Percentiles rank a stretch among this genome's conserved stretches.
These are phyloP conservation scores for Nomada hirtipes DNA, from an alignment of 2,888 invertebrate genomes.

Conservation along the genomic window DNA sequence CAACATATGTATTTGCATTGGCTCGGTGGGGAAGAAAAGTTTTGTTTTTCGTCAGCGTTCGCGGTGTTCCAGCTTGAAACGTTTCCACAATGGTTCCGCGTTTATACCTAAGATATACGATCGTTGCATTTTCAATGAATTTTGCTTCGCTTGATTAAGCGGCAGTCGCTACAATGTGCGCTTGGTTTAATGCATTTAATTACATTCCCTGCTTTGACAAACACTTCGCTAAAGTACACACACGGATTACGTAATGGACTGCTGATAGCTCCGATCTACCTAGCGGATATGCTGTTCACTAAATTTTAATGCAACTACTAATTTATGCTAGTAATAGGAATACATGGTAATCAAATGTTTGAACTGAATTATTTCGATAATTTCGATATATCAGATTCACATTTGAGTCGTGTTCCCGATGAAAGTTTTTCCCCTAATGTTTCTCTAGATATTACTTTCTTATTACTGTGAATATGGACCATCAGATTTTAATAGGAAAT, in stretches of 20 bases:
- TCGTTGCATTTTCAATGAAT: conserved; percentile 54
- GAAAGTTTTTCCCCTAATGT: too few relatives aligned
- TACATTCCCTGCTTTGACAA: conserved; percentile 61
- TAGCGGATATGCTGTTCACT: conserved; percentile 11
- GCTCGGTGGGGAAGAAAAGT: neutral
- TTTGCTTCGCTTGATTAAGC: conserved; percentile 57
- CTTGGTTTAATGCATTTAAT: conserved; percentile 66
- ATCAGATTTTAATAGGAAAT: too few relatives aligned
- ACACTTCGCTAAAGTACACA: conserved; percentile 59
- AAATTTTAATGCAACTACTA: conserved; percentile 54
- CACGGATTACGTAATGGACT: conserved; percentile 66
- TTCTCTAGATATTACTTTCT: too few relatives aligned
- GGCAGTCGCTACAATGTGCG: conserved; percentile 44
- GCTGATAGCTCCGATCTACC: conserved; percentile 55
- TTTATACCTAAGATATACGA: conserved; percentile 6
- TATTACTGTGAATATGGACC: too few relatives aligned
- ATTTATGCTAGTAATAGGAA: conserved; percentile 52
- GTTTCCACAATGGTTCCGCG: too few relatives aligned
- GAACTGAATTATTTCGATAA: neutral
- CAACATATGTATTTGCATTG: neutral
- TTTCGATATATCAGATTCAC: neutral
- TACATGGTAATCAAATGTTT: conserved; percentile 37
- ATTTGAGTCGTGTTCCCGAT: neutral
- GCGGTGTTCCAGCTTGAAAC: neutral
- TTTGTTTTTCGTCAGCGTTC: neutral